Percentiles rank a stretch among this genome's conserved stretches.
Conservation (phyloP, 2,113 vertebrate species). For the Hemiprocne comata region DNA sequence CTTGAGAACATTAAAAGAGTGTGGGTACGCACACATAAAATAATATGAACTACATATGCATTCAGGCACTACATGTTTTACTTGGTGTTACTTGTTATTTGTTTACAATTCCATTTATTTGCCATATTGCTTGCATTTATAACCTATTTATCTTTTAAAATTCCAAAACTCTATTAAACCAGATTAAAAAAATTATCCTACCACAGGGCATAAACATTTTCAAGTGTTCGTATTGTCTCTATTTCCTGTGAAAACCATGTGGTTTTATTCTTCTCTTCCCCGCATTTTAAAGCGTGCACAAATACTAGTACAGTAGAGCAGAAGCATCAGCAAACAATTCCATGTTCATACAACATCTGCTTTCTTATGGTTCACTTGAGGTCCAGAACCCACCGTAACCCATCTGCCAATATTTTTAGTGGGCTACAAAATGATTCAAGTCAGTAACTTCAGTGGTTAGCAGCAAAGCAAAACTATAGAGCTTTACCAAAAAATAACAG, state of each 20-base stretch:
- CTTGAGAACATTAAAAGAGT: background rate
- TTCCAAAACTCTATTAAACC: conserved; percentile 36
- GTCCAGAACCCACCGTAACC: conserved; percentile 32
- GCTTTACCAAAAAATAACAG: background rate
- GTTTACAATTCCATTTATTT: conserved; percentile 20
- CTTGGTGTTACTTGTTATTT: conserved; percentile 41
- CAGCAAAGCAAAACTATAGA: conserved; percentile 1
- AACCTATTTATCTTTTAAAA: conserved; percentile 30
- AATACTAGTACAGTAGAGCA: conserved; percentile 29
- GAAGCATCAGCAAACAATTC: conserved; percentile 27
- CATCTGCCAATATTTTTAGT: conserved; percentile 57
- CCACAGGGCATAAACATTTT: conserved; percentile 45
- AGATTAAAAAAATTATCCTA: conserved; percentile 41
- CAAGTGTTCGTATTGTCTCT: conserved; percentile 32
- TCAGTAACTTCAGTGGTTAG: conserved; percentile 42
- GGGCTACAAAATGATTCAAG: conserved; percentile 61
- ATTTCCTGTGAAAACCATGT: conserved; percentile 59
- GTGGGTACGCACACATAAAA: background rate
- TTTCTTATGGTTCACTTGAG: conserved; percentile 36
- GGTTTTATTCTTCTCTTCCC: conserved; percentile 34
- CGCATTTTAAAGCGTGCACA: background rate
- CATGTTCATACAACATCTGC: conserved; percentile 48
- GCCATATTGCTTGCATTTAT: conserved; percentile 20
- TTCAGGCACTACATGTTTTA: conserved; percentile 7
- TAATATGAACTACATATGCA: conserved; percentile 5